A percentile compares a stretch with the other conserved stretches of the same genome.
phyloP scores from a whole-genome alignment of 2,888 invertebrate species.

The Cryptus viduatorius region DNA sequence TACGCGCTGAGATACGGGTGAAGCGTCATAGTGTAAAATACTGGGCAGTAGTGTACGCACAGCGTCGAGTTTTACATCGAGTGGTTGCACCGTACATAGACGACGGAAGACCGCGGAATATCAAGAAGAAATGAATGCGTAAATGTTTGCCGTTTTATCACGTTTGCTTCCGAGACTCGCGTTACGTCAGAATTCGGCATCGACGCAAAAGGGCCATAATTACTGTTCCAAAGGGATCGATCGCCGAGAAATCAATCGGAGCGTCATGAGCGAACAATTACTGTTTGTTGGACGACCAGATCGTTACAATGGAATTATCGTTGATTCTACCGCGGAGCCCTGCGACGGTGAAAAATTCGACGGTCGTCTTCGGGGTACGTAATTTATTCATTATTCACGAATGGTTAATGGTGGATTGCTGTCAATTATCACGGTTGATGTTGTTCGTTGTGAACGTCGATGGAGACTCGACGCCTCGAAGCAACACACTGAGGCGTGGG shows the following conservation, averaged over 20 bases:
- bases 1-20: neutral
- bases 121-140: constrained; percentile 19
- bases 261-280: constrained; percentile 5
- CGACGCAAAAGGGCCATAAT: neutral
- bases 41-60: neutral
- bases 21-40: neutral
- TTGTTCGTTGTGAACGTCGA: neutral
- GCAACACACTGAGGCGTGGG: neutral
- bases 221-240: neutral
- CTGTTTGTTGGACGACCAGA: constrained; percentile 87
- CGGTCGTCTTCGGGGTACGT: constrained; percentile 87
- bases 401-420: neutral
- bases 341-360: constrained; percentile 86
- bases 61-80: neutral
- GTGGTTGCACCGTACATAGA: neutral
- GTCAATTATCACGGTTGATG: neutral
- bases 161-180: constrained; percentile 36
- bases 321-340: constrained; percentile 88
- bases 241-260: neutral
- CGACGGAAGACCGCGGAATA: neutral
- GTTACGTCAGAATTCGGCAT: constrained; percentile 6
- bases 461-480: neutral
- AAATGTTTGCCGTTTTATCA: constrained; percentile 51
- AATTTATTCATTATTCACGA: neutral
- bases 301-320: constrained; percentile 91